These are phyloP conservation scores for Drosophila multiciliata DNA, from an alignment of 2,888 invertebrate genomes.

Conservation along the genomic window DNA sequence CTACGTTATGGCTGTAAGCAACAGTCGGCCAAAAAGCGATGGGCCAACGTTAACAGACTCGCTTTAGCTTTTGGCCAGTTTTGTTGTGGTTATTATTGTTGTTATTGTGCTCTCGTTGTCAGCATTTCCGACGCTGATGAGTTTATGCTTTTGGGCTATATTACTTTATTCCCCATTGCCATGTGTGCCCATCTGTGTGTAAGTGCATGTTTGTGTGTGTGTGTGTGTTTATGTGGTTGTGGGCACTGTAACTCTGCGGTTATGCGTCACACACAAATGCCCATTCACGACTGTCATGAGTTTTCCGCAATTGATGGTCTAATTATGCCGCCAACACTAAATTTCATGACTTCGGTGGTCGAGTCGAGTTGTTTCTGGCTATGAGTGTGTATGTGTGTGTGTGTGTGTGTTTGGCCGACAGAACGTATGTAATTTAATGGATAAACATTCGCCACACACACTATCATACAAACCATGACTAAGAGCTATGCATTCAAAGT, in stretches of 20 bases:
- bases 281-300: slow-evolving; percentile 82
- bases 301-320: slow-evolving; percentile 84
- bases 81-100: slow-evolving; percentile 36
- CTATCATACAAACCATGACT: slow-evolving; percentile 7
- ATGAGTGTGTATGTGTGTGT: slow-evolving; percentile 4
- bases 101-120: slow-evolving; percentile 56
- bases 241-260: slow-evolving; percentile 52
- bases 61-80: slow-evolving; percentile 54
- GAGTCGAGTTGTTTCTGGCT: slow-evolving; percentile 27
- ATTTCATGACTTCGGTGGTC: slow-evolving; percentile 78
- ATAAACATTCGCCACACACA: slow-evolving; percentile 66
- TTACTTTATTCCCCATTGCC: slow-evolving; percentile 69
- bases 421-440: slow-evolving; percentile 67
- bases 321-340: slow-evolving; percentile 83
- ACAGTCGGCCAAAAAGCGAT: slow-evolving; percentile 61
- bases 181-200: slow-evolving; percentile 19
- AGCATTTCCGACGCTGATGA: slow-evolving; percentile 77
- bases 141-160: slow-evolving; percentile 80
- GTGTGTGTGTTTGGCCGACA: slow-evolving; percentile 18
- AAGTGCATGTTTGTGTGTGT: slow-evolving; percentile 27
- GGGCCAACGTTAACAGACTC: slow-evolving; percentile 58
- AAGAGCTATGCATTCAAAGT: slow-evolving; percentile 27
- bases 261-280: slow-evolving; percentile 41
- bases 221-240: slow-evolving; percentile 24
- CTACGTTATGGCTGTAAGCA: slow-evolving; percentile 55